phyloP scores from a whole-genome alignment of 2,797 vertebrate genomes.

The Sebastes minor region DNA sequence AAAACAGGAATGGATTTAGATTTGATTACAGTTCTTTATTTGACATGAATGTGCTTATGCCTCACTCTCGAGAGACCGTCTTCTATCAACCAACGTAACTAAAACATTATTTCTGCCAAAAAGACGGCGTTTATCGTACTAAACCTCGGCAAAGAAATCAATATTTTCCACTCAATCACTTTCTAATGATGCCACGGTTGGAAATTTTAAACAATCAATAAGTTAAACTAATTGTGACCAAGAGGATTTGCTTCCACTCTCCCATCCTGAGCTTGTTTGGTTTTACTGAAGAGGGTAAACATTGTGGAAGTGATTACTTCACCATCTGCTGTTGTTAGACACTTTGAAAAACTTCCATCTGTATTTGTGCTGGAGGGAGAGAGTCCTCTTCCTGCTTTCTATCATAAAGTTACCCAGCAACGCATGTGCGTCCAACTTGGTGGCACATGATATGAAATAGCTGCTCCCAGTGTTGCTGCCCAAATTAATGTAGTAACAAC shows the following conservation, averaged over 20 bases:
- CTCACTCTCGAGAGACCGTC: not conserved
- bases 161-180: not conserved
- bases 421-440: not conserved
- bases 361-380: conserved; percentile 21
- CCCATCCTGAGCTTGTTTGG: conserved; percentile 28
- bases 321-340: conserved; percentile 44
- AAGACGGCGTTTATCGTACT: not conserved
- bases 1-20: conserved; percentile 35
- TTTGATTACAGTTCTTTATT: conserved; percentile 33
- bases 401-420: not conserved
- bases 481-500: not conserved
- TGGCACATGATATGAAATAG: not conserved
- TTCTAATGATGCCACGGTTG: not conserved
- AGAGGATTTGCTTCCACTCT: conserved; percentile 24
- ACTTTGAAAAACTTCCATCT: conserved; percentile 50
- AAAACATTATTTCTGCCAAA: not conserved
- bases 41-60: not conserved
- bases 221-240: conserved; percentile 32
- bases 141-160: not conserved
- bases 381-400: not conserved
- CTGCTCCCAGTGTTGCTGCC: not conserved
- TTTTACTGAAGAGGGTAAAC: conserved; percentile 50
- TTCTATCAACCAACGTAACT: not conserved
- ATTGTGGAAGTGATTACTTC: conserved; percentile 53
- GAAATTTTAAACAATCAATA: conserved; percentile 14